Conservation (phyloP, 2,113 vertebrate species). For the Phocoena sinus region DNA sequence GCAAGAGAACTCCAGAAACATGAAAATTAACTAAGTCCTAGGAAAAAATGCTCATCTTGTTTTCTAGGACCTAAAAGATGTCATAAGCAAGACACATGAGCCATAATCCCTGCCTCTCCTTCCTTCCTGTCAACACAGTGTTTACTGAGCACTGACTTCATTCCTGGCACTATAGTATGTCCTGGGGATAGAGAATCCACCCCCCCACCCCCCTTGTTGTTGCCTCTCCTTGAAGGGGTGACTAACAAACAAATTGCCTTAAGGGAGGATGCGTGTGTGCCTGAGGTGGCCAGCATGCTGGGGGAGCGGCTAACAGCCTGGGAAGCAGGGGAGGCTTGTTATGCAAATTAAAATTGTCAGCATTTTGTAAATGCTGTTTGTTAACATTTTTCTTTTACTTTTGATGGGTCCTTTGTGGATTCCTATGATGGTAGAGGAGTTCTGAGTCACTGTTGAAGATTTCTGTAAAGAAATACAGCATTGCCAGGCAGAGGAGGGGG, state of each 20-base stretch:
- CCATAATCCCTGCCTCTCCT: background rate
- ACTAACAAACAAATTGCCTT: background rate
- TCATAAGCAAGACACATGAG: background rate
- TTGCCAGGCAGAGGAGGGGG: background rate
- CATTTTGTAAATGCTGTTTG: background rate
- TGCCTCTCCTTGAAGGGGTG: background rate
- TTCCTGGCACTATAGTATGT: background rate
- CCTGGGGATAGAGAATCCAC: background rate
- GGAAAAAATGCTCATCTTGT: background rate
- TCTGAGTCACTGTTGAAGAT: background rate
- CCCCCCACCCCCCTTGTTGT: background rate
- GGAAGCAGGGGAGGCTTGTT: background rate
- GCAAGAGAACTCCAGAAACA: background rate
- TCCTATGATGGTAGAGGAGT: background rate
- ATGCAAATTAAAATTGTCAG: background rate
- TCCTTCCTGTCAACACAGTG: background rate
- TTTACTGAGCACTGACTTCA: background rate
- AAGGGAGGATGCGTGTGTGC: background rate
- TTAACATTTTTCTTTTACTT: slow-evolving; percentile 10
- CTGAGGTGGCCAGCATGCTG: background rate
- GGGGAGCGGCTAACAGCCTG: background rate
- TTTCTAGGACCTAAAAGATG: background rate
- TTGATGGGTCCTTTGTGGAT: background rate
- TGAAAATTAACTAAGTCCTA: background rate
- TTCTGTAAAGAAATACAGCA: background rate